A percentile compares a stretch with the other conserved stretches of the same genome.
Evolutionary conservation across 2,888 invertebrate species (phyloP).

Genomic region (Incurvaria masculella): DNA sequence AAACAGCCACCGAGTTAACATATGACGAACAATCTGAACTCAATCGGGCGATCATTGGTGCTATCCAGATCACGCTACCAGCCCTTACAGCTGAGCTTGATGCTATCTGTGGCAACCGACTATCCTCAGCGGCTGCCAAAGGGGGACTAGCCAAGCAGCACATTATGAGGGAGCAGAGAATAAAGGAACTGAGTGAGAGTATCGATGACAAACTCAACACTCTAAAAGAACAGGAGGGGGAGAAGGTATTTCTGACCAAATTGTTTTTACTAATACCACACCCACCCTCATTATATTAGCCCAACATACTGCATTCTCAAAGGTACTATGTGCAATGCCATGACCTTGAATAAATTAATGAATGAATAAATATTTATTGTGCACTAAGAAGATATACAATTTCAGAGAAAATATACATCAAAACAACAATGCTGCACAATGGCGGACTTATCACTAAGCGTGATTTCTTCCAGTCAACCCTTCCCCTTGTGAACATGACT

Average conservation of each 20-base stretch:
- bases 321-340: background rate
- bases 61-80: conserved; percentile 37
- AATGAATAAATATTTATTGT: too few relatives aligned
- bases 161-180: conserved; percentile 21
- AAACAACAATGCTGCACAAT: too few relatives aligned
- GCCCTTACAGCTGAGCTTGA: conserved; percentile 30
- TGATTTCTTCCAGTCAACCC: too few relatives aligned
- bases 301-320: background rate
- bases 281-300: background rate
- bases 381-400: too few relatives aligned
- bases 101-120: conserved; percentile 17
- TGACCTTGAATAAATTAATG: too few relatives aligned
- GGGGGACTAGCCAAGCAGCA: conserved; percentile 19
- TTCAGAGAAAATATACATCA: too few relatives aligned
- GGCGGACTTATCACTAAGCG: too few relatives aligned
- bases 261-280: background rate
- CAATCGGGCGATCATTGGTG: conserved; percentile 36
- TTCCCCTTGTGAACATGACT: too few relatives aligned
- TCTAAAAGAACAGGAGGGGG: conserved; percentile 37
- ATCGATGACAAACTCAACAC: conserved; percentile 34
- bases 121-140: background rate
- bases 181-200: conserved; percentile 32
- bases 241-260: conserved; percentile 27
- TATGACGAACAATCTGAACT: conserved; percentile 45
- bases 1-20: conserved; percentile 33